phyloP scores from a whole-genome alignment of 2,113 vertebrate genomes.

The Astur gentilis region DNA sequence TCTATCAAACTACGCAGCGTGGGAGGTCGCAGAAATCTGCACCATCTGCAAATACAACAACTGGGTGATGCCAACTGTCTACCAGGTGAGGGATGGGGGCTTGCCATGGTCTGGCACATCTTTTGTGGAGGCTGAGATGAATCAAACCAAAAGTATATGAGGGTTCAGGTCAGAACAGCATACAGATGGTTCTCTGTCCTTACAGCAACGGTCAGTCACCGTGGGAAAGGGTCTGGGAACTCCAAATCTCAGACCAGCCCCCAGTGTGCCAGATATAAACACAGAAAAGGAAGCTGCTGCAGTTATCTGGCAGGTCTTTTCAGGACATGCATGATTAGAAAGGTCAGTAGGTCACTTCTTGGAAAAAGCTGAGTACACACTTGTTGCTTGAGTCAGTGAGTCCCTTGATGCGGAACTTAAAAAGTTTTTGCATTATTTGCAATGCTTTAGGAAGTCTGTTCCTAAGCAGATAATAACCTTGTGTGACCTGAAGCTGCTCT shows the following conservation, averaged over 20 bases:
- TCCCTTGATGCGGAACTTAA: conserved; percentile 63
- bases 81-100: conserved; percentile 79
- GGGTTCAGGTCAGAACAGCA: not conserved
- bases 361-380: not conserved
- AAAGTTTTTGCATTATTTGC: conserved; percentile 28
- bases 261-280: fast-evolving
- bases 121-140: not conserved
- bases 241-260: fast-evolving
- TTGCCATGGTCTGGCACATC: fast-evolving
- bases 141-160: fast-evolving
- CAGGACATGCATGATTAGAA: not conserved
- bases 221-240: not conserved
- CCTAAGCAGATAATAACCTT: not conserved
- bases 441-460: not conserved
- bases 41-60: conserved; percentile 84
- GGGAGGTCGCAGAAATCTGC: conserved; percentile 93
- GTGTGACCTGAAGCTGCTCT: not conserved
- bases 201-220: not conserved
- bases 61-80: conserved; percentile 89
- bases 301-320: not conserved
- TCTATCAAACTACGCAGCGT: conserved; percentile 89
- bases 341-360: not conserved
- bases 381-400: conserved; percentile 14
- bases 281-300: not conserved
- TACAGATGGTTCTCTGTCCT: not conserved